These are phyloP conservation scores for Danio tinwini DNA, from an alignment of 2,797 vertebrate species.

Conservation along the genomic window DNA sequence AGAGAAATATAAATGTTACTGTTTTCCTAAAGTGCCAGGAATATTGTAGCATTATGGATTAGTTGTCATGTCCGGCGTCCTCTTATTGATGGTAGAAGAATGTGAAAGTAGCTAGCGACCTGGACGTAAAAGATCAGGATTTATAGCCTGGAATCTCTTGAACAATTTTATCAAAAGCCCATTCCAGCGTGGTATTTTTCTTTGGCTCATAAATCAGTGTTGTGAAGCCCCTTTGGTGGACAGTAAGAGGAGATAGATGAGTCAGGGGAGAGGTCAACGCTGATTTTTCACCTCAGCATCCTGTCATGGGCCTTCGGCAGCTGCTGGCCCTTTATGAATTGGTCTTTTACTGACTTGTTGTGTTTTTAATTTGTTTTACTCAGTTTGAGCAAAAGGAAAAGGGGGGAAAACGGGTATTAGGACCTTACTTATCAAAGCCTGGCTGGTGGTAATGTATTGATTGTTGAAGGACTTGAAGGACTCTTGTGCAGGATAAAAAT, in stretches of 20 bases:
- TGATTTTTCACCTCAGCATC: conserved; percentile 90
- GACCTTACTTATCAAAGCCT: conserved; percentile 76
- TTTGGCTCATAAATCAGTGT: conserved; percentile 98
- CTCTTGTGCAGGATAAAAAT: conserved; percentile 68
- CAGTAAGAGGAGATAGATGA: conserved; percentile 99
- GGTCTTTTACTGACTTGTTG: conserved; percentile 89
- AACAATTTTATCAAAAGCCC: conserved; percentile 99
- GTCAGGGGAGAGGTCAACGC: conserved; percentile 94
- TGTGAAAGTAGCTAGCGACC: conserved; percentile 95
- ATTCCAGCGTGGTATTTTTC: conserved; percentile 97
- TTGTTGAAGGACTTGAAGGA: conserved; percentile 75
- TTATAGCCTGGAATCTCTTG: conserved; percentile 98
- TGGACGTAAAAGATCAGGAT: conserved; percentile 98
- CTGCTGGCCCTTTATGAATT: conserved; percentile 90
- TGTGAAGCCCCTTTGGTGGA: conserved; percentile 95
- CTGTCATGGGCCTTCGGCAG: conserved; percentile 87
- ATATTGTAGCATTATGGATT: conserved; percentile 94
- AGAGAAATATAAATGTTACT: conserved; percentile 83
- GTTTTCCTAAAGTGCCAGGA: conserved; percentile 86
- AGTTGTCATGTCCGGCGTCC: conserved; percentile 87
- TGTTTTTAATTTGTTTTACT: conserved; percentile 87
- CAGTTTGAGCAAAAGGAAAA: conserved; percentile 74
- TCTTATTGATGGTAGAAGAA: conserved; percentile 97
- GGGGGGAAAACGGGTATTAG: conserved; percentile 64
- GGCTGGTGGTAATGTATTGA: conserved; percentile 79